A percentile compares a stretch with the other conserved stretches of the same genome.
Evolutionary conservation across 2,797 vertebrate species (phyloP).

Genomic region (Tenualosa thibaudeaui): DNA sequence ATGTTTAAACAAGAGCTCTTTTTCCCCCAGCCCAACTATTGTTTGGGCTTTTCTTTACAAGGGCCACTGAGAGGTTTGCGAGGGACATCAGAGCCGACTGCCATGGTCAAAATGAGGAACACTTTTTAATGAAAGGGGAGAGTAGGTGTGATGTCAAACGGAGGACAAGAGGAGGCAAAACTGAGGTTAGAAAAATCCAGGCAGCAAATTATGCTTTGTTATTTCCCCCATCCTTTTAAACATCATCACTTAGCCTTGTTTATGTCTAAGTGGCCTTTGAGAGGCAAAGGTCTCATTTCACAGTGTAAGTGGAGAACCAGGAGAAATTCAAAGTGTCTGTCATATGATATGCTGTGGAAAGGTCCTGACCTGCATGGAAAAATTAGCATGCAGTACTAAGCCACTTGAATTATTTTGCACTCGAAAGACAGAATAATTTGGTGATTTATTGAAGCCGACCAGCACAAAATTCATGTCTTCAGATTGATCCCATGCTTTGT

Average conservation of each 20-base stretch:
- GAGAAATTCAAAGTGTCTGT: conserved; percentile 8
- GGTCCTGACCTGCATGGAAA: neutral
- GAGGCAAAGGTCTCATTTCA: conserved; percentile 30
- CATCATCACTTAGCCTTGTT: conserved; percentile 11
- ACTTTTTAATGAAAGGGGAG: conserved; percentile 40
- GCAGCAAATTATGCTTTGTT: neutral
- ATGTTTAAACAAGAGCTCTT: neutral
- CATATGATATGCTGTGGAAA: conserved; percentile 7
- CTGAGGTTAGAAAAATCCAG: conserved; percentile 4
- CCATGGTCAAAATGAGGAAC: conserved; percentile 32
- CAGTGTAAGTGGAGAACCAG: neutral
- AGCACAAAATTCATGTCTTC: conserved; percentile 11
- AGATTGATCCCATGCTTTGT: conserved; percentile 27
- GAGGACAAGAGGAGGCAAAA: conserved; percentile 25
- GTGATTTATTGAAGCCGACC: conserved; percentile 31
- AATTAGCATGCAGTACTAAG: conserved; percentile 7
- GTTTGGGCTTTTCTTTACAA: conserved; percentile 63
- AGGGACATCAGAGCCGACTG: conserved; percentile 43
- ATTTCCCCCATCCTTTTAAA: neutral
- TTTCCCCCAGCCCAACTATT: conserved; percentile 42
- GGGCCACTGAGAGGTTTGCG: conserved; percentile 61
- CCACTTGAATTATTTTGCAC: conserved; percentile 30
- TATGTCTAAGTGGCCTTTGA: conserved; percentile 12
- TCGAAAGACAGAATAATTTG: conserved; percentile 36
- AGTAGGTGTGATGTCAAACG: conserved; percentile 18